A percentile compares a stretch with the other conserved stretches of the same genome.
These are phyloP conservation scores for Lasioglossum marginatum DNA, from an alignment of 2,888 invertebrate species.

Conservation along the genomic window DNA sequence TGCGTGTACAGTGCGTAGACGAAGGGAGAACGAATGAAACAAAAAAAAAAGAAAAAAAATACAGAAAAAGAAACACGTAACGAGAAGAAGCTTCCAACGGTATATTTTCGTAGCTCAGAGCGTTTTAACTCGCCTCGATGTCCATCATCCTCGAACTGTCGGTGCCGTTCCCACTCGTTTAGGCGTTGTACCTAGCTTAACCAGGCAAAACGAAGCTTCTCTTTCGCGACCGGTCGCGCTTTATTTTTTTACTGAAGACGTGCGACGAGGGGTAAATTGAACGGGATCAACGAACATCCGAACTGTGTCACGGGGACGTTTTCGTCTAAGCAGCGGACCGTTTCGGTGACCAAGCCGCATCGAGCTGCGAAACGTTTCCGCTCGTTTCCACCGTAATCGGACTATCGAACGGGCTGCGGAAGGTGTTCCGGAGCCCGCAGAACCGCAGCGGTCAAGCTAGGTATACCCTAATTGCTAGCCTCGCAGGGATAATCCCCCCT, in stretches of 20 bases:
- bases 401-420: neutral
- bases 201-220: neutral
- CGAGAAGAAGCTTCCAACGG: slow-evolving; percentile 59
- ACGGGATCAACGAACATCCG: neutral
- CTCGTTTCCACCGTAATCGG: neutral
- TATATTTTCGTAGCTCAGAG: slow-evolving; percentile 78
- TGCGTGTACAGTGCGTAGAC: slow-evolving; percentile 49
- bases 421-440: neutral
- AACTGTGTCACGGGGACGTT: slow-evolving; percentile 9
- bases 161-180: slow-evolving; percentile 18
- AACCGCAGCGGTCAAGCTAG: slow-evolving; percentile 49
- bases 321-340: neutral
- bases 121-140: slow-evolving; percentile 66
- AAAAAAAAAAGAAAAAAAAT: slow-evolving; percentile 15
- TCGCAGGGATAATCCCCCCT: slow-evolving; percentile 17
- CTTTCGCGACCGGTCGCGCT: slow-evolving; percentile 22
- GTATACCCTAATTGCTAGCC: slow-evolving; percentile 24
- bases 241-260: slow-evolving; percentile 64
- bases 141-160: slow-evolving; percentile 11
- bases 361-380: neutral
- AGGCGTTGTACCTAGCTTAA: slow-evolving; percentile 34
- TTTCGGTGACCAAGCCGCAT: neutral
- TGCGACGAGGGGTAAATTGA: neutral
- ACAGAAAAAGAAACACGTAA: slow-evolving; percentile 36
- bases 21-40: neutral